These are phyloP conservation scores for Thera obeliscata DNA, from an alignment of 2,888 invertebrate genomes.

Conservation along the genomic window DNA sequence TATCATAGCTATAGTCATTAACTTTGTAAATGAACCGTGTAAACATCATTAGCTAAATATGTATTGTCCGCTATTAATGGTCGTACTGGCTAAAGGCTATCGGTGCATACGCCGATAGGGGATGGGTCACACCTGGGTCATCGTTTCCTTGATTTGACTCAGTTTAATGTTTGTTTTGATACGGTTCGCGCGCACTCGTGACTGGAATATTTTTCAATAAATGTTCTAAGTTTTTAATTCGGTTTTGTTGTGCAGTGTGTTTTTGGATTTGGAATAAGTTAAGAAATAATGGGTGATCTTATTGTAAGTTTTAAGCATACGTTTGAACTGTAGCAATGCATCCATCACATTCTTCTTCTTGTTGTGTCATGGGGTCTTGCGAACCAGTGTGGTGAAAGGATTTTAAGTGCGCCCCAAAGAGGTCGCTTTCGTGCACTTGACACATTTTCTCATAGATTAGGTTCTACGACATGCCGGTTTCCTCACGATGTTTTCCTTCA, in stretches of 20 bases:
- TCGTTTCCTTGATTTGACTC: constrained; percentile 37
- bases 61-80: constrained; percentile 16
- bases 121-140: constrained; percentile 28
- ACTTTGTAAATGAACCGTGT: background rate
- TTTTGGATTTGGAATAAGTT: constrained; percentile 6
- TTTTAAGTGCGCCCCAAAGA: too few species aligned
- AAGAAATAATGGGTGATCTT: constrained; percentile 56
- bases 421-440: too few species aligned
- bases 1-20: background rate
- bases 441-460: too few species aligned
- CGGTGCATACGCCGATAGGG: constrained; percentile 33
- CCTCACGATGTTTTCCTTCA: too few species aligned
- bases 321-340: too few species aligned
- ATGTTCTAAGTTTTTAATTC: background rate
- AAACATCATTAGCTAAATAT: constrained; percentile 49
- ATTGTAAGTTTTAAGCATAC: constrained; percentile 51
- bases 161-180: constrained; percentile 25
- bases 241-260: background rate
- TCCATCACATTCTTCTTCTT: too few species aligned
- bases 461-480: too few species aligned
- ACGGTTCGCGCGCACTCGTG: constrained; percentile 13
- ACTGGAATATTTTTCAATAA: constrained; percentile 21
- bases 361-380: too few species aligned
- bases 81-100: constrained; percentile 31
- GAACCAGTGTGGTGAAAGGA: too few species aligned